These are phyloP conservation scores for human (Homo sapiens) DNA, from an alignment of 2,113 vertebrate genomes.

Conservation along the genomic window GRCh38 chr14:32505001-32505500, in stretches of 20 bases:
- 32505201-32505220: not conserved
- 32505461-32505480: not conserved
- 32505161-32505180: not conserved
- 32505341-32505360: not conserved
- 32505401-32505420: not conserved
- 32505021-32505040: not conserved
- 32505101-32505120: not conserved
- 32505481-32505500: not conserved
- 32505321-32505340: not conserved
- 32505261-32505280: not conserved
- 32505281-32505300: not conserved
- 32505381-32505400: not conserved
- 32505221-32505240: not conserved
- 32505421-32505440: not conserved
- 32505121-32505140: slow-evolving; percentile 7
- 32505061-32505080: not conserved
- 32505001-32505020: not conserved
- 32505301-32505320: not conserved
- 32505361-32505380: not conserved
- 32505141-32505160: not conserved
- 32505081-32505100: not conserved
- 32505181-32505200: not conserved
- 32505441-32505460: slow-evolving; percentile 1
- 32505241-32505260: not conserved
- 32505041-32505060: not conserved